Evolutionary conservation across 1,140 invertebrate genomes (phyloP).

Genomic region (Macrostomum lignano): DNA sequence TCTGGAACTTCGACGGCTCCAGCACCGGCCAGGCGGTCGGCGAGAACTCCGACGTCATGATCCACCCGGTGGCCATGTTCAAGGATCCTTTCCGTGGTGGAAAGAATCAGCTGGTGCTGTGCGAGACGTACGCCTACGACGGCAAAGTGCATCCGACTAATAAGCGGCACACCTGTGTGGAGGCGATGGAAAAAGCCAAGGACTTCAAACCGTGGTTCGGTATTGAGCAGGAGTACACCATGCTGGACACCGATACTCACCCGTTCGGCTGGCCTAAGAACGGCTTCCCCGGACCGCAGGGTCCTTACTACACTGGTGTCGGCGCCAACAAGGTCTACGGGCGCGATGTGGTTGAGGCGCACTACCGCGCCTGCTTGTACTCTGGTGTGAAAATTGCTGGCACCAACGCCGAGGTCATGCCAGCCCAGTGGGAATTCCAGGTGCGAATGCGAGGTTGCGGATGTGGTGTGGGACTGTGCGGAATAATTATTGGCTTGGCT

Average conservation of each 20-base stretch:
- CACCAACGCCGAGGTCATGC: slow-evolving; percentile 75
- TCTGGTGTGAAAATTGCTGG: slow-evolving; percentile 62
- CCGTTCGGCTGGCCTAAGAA: slow-evolving; percentile 69
- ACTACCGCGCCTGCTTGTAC: slow-evolving; percentile 40
- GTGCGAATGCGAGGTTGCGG: too few species aligned
- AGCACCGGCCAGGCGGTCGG: slow-evolving; percentile 33
- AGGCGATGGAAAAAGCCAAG: slow-evolving; percentile 38
- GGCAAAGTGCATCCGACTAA: too few species aligned
- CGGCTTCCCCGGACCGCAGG: slow-evolving; percentile 49
- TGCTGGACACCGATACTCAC: slow-evolving; percentile 49
- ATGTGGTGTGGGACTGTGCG: too few species aligned
- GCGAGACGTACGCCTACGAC: slow-evolving; percentile 45
- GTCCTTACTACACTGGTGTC: slow-evolving; percentile 71
- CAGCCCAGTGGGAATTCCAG: too few species aligned
- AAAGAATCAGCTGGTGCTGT: slow-evolving; percentile 63
- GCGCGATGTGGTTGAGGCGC: slow-evolving; percentile 66
- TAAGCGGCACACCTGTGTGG: too few species aligned
- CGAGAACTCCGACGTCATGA: slow-evolving; percentile 49
- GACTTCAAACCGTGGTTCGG: slow-evolving; percentile 67
- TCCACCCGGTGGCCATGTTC: slow-evolving; percentile 60
- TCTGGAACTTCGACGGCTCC: slow-evolving; percentile 85
- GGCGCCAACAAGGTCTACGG: slow-evolving; percentile 51
- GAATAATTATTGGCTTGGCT: too few species aligned
- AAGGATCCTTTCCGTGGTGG: slow-evolving; percentile 56
- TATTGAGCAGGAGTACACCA: slow-evolving; percentile 59